These are phyloP conservation scores for Syrista parreyssii DNA, from an alignment of 2,888 invertebrate species.

Conservation along the genomic window DNA sequence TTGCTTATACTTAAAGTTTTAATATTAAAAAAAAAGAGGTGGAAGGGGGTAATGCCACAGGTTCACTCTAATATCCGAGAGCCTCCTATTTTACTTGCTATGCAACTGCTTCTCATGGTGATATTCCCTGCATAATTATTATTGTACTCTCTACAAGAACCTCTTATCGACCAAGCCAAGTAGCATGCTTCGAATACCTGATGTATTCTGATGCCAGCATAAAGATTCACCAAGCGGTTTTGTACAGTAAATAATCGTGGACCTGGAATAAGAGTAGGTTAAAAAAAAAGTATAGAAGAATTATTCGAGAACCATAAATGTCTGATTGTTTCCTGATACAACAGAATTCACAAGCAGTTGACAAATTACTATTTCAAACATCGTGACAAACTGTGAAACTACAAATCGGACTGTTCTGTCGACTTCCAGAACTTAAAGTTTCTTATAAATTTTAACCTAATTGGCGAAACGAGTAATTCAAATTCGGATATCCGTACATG, in stretches of 20 bases:
- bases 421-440: background rate
- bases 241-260: background rate
- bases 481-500: background rate
- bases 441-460: background rate
- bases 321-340: background rate
- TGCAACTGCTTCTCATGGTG: conserved; percentile 44
- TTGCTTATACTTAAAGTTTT: background rate
- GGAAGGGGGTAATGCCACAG: background rate
- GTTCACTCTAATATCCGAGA: background rate
- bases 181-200: conserved; percentile 44
- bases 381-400: background rate
- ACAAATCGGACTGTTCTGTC: background rate
- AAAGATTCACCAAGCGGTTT: background rate
- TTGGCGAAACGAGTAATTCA: background rate
- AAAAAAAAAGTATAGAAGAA: background rate
- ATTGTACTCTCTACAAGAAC: conserved; percentile 38
- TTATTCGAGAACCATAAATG: background rate
- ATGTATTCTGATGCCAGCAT: conserved; percentile 29
- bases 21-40: background rate
- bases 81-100: conserved; percentile 41
- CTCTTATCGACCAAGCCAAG: conserved; percentile 46
- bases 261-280: background rate
- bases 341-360: background rate
- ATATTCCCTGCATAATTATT: conserved; percentile 60
- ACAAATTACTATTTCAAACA: background rate